Conservation (phyloP, 2,888 invertebrate species). For the Platerodrilus igneus region DNA sequence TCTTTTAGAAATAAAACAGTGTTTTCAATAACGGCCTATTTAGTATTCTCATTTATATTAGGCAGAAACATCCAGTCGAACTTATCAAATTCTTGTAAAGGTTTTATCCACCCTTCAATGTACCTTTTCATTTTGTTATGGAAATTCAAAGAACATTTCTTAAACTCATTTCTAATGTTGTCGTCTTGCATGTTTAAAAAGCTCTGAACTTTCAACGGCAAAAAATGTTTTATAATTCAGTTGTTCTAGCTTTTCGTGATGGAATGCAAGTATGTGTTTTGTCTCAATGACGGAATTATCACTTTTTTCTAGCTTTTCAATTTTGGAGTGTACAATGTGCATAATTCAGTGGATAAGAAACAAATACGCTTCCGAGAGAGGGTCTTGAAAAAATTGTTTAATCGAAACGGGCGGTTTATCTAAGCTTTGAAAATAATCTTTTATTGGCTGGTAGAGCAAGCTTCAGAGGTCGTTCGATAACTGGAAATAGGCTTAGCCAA, state of each 20-base stretch:
- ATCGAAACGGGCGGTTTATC: too few relatives aligned
- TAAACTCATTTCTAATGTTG: constrained; percentile 9
- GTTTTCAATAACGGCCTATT: too few relatives aligned
- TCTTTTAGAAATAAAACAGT: constrained; percentile 3
- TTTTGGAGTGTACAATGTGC: too few relatives aligned
- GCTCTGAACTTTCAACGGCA: constrained; percentile 6
- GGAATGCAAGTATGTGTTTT: constrained; percentile 7
- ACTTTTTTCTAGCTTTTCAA: too few relatives aligned
- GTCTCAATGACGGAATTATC: too few relatives aligned
- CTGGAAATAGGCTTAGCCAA: too few relatives aligned
- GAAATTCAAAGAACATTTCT: constrained; percentile 8
- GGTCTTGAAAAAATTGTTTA: too few relatives aligned
- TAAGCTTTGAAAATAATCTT: too few relatives aligned
- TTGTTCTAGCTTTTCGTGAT: constrained; percentile 7
- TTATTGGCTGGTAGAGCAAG: too few relatives aligned
- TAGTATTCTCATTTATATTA: constrained; percentile 5
- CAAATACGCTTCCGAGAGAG: too few relatives aligned
- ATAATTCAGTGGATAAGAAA: too few relatives aligned
- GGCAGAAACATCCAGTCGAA: constrained; percentile 6
- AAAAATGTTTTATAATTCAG: constrained; percentile 6
- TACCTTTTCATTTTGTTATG: constrained; percentile 7
- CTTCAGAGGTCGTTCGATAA: too few relatives aligned
- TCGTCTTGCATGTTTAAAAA: constrained; percentile 6
- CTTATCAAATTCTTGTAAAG: constrained; percentile 1
- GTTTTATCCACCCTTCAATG: constrained; percentile 6